Evolutionary conservation across 2,888 invertebrate species (phyloP), one percentile per base, ranked within the genome.

Genomic region (Orchesellides sinensis): DNA sequence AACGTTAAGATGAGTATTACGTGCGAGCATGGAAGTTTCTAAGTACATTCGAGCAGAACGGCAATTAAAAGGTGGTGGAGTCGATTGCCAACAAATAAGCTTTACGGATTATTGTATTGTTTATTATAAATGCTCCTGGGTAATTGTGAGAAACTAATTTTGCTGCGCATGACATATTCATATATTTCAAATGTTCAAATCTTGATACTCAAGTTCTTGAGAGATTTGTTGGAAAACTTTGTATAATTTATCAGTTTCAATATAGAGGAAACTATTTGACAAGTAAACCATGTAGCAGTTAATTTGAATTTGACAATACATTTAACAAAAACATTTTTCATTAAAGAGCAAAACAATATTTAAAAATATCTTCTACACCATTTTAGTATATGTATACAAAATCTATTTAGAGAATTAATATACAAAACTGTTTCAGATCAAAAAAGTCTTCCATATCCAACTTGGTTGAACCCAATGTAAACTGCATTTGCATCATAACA

Each of bases 41-140:
- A 5, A 35, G 54, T 54, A 45, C 32, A n/a, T 65, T 32, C 29
- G 65, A 68, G 35, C 19, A 65, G 19, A 21, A 72, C 45, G 45
- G 80, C 80, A 73, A 72, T 80, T 72, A 80, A 56, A 72, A 72
- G 80, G 80, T 80, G 80, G 80, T 73, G 80, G 72, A 80, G 56
- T 49, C 27, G 65, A 73, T 72, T 66, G 65, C 45, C 49, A 66
- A 56, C 29, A 27, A 72, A 73, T 59, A 65, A 66, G 80, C 40
- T 66, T 66, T 73, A 80, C 73, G 27, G 54, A 79, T 65, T 54
- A 66, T 59, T 25, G 56, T 19, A 6, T 54, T 73, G 19, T 27
- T 70, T 70, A 12, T 29, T 56, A 54, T 69, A 69, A 75, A 75
- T 66, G 40, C 40, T 63, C 52, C 49, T 27, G 47, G 56, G 40